Base-by-base conservation (phyloP, 2,113 vertebrate species). In the Rutilus rutilus region DNA sequence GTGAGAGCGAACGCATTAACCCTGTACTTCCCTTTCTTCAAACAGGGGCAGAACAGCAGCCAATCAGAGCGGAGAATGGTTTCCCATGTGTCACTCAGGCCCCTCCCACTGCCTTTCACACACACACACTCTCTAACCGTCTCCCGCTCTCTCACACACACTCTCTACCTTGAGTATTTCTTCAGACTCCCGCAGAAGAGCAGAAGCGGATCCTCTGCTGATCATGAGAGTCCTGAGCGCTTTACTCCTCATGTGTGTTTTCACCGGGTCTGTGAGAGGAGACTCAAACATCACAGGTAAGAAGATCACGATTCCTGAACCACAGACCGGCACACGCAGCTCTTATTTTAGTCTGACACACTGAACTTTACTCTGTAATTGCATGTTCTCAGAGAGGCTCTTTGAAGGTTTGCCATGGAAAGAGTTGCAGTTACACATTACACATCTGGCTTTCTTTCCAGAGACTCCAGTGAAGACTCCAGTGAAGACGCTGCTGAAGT, bases 371-470 rank as follows among this genome's bases (percentile, higher is more conserved):
- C 9, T 12, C 9, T 65, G 10, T 65, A 83, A 88, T 86, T 76
- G 78, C 67, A 86, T 27, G 85, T 60, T 81, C 14, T 73, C 54
- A 17, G 9, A 62, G 27, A 60, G 39, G 36, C 14, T 62, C 64
- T 85, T 69, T 84, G 17, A 71, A 84, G 36, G 25, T 52, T 69
- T 42, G 77, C 81, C 78, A 79, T 45, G 54, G 74, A 86, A 79
- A 78, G 73, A 65, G n/a, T 11, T 9, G 64, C 14, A 64, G 23
- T 78, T 23, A 64, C 59, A 50, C 30, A 42, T 78, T 23, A 64
- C 59, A 52, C 30, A 42, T 78, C 33, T 65, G 73, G 11, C 62
- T 78, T 12, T 73, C n/a, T n/a, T n/a, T 73, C 5, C 23, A 71
- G 52, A 57, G 19, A 2, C 52, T 7, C 14, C 52, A 19, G 39